A percentile compares a stretch with the other conserved stretches of the same genome.
Conservation (phyloP, 92 coral and sea anemone genomes). For the Paramuricea clavata region DNA sequence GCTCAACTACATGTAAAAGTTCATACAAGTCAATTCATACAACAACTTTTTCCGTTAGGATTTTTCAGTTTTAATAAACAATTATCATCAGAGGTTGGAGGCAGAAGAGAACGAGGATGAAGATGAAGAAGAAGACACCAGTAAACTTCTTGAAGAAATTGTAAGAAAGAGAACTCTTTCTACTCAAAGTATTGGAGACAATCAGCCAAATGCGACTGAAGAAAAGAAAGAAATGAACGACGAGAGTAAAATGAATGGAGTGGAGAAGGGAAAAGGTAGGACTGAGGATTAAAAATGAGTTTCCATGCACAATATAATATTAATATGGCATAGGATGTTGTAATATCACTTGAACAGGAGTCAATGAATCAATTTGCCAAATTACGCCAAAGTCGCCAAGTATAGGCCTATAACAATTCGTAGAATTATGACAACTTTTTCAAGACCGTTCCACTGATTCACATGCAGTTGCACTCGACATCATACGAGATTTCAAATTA, state of each 20-base stretch:
- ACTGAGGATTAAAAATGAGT: background rate
- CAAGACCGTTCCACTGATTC: no score
- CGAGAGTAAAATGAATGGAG: constrained; percentile 7
- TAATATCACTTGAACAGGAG: no score
- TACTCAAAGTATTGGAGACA: background rate
- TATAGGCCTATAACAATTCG: no score
- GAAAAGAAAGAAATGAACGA: background rate
- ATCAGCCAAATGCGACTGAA: background rate
- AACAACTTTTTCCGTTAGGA: constrained; percentile 48
- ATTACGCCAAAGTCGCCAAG: no score
- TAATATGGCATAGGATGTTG: no score
- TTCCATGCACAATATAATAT: no score
- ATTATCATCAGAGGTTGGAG: constrained; percentile 64
- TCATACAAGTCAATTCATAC: background rate
- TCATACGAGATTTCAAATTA: no score
- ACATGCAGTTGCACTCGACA: no score
- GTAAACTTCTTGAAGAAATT: background rate
- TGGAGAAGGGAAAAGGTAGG: constrained; percentile 24
- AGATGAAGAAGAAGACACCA: background rate
- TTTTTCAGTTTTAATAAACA: constrained; percentile 60
- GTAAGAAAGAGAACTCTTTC: constrained; percentile 44
- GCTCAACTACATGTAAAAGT: no score
- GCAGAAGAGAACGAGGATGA: constrained; percentile 64
- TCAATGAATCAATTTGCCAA: no score
- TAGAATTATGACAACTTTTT: background rate